Conservation (phyloP, 64 coral and sea anemone species). For the Porites australiensis region DNA sequence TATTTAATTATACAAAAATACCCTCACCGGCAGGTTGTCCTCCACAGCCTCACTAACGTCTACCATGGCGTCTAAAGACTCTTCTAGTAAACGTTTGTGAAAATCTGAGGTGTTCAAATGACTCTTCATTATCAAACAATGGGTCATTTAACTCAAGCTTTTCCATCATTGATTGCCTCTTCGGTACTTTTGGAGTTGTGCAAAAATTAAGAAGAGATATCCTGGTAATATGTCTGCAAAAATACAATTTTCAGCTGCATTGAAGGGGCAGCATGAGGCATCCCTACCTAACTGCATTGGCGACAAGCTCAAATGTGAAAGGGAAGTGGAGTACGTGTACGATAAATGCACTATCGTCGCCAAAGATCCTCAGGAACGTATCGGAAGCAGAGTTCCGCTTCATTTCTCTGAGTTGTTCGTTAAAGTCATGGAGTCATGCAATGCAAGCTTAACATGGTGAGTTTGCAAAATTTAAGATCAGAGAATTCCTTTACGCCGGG, state of each 20-base stretch:
- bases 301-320: constrained; percentile 10
- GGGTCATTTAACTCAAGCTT: not conserved
- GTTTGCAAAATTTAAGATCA: no score
- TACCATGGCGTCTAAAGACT: not conserved
- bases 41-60: not conserved
- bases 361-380: no score
- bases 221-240: not conserved
- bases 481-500: no score
- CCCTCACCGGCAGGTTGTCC: not conserved
- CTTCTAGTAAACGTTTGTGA: not conserved
- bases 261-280: constrained; percentile 1
- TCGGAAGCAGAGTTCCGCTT: no score
- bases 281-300: constrained; percentile 1
- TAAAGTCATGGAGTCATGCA: no score
- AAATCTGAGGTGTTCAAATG: not conserved
- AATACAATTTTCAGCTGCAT: constrained; percentile 6
- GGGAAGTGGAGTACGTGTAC: not conserved
- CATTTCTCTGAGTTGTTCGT: no score
- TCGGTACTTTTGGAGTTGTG: not conserved
- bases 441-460: no score
- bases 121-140: not conserved
- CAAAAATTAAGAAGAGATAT: not conserved
- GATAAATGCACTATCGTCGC: not conserved
- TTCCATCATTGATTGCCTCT: not conserved
- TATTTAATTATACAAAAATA: not conserved